Percentiles rank a stretch among this genome's conserved stretches.
Conservation (phyloP, 2,113 vertebrate species). For the Lophura nycthemera region DNA sequence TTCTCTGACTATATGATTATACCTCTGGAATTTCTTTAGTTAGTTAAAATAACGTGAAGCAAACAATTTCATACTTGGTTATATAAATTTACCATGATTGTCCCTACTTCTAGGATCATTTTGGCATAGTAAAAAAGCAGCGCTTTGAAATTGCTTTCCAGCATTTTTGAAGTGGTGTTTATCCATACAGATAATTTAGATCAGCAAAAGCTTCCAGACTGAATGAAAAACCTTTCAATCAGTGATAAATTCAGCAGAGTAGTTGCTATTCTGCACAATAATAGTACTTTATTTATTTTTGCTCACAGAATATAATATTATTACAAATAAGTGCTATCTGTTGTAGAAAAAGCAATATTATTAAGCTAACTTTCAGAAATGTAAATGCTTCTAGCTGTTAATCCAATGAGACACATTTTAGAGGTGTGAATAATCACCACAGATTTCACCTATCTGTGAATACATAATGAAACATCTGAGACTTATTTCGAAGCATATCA, state of each 20-base stretch:
- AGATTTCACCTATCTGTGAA: constrained; percentile 60
- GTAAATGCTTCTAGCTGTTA: constrained; percentile 41
- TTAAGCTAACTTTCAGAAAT: constrained; percentile 29
- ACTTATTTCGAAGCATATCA: constrained; percentile 44
- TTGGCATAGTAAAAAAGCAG: background rate
- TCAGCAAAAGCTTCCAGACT: background rate
- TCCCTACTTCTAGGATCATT: background rate
- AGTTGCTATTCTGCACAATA: background rate
- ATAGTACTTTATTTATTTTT: background rate
- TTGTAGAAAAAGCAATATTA: constrained; percentile 5
- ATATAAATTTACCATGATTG: background rate
- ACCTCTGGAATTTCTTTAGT: background rate
- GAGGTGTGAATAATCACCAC: constrained; percentile 48
- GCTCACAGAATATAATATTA: background rate
- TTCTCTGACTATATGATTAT: no score
- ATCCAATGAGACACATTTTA: constrained; percentile 59
- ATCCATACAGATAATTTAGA: background rate
- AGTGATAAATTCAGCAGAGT: background rate
- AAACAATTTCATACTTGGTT: background rate
- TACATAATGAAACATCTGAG: constrained; percentile 54
- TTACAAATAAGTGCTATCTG: background rate
- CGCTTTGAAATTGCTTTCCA: background rate
- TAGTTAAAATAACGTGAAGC: background rate
- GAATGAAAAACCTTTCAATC: background rate
- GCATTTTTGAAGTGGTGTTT: background rate